phyloP scores from a whole-genome alignment of 1,140 invertebrate species.

The Doryteuthis pealeii region DNA sequence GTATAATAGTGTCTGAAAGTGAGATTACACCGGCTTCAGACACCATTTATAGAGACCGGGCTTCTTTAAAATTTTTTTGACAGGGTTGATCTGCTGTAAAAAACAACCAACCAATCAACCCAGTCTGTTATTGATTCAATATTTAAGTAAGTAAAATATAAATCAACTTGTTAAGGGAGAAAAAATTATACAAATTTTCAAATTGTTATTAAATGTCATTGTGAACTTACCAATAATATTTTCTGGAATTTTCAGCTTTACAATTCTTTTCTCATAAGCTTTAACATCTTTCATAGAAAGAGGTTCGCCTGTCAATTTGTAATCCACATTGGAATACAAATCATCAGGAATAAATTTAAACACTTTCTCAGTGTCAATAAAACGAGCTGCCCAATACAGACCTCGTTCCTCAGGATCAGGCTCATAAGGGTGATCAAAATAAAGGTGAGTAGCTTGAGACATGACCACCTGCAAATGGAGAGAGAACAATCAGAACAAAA shows the following conservation, averaged over 20 bases:
- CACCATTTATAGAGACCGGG: too few species aligned
- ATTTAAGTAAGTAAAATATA: too few species aligned
- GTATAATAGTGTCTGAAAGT: too few species aligned
- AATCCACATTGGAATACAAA: conserved; percentile 52
- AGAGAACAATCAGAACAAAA: not conserved
- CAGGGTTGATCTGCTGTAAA: too few species aligned
- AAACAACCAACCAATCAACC: too few species aligned
- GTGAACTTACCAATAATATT: conserved; percentile 42
- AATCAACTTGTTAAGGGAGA: too few species aligned
- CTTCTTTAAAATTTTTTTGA: too few species aligned
- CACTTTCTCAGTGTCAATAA: conserved; percentile 42
- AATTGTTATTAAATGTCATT: too few species aligned
- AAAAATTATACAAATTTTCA: too few species aligned
- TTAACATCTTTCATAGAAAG: conserved; percentile 1
- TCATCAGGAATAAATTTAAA: conserved; percentile 53
- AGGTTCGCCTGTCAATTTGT: conserved; percentile 42
- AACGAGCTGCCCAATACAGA: conserved; percentile 53
- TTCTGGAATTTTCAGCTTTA: conserved; percentile 30
- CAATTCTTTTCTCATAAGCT: conserved; percentile 30
- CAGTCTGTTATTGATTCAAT: too few species aligned
- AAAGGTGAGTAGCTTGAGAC: conserved; percentile 54
- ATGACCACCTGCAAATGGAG: conserved; percentile 46
- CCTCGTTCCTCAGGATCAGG: conserved; percentile 56
- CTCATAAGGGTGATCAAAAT: conserved; percentile 58
- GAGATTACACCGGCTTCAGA: too few species aligned